Percentiles rank a stretch among this genome's conserved stretches.
phyloP scores from a whole-genome alignment of 1,140 invertebrate species.

The Drosophila santomea region DNA sequence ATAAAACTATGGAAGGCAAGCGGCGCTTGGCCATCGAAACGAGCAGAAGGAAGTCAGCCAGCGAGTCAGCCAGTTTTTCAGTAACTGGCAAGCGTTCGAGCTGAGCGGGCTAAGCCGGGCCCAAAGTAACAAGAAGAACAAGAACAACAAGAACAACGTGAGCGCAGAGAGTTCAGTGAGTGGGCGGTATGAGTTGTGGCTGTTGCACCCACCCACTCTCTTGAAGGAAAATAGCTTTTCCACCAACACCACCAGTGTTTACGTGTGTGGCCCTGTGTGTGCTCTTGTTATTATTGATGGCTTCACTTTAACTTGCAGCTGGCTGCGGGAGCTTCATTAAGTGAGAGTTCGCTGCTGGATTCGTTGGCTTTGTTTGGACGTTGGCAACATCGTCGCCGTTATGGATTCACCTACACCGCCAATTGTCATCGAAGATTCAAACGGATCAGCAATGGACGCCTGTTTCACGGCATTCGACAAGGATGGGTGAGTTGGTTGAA shows the following conservation, averaged over 20 bases:
- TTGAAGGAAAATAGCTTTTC: constrained; percentile 10
- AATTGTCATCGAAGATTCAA: constrained; percentile 85
- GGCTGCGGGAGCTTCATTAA: constrained; percentile 65
- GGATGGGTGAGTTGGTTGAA: constrained; percentile 87
- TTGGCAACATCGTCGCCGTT: constrained; percentile 71
- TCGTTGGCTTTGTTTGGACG: constrained; percentile 54
- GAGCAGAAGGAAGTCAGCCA: constrained; percentile 22
- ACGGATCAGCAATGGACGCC: constrained; percentile 90
- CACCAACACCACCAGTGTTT: constrained; percentile 4
- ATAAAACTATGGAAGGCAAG: constrained; percentile 75
- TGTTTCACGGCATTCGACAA: constrained; percentile 95
- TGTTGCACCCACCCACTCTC: neutral
- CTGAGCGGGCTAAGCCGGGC: constrained; percentile 67
- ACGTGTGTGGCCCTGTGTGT: constrained; percentile 39
- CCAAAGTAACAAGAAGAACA: constrained; percentile 12
- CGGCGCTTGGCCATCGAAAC: constrained; percentile 49
- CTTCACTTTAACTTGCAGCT: constrained; percentile 79
- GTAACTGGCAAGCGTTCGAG: constrained; percentile 70
- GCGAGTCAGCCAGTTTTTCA: constrained; percentile 43
- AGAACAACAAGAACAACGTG: constrained; percentile 15
- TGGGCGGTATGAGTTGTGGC: constrained; percentile 1
- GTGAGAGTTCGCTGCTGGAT: constrained; percentile 52
- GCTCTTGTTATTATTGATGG: constrained; percentile 76
- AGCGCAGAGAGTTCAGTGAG: constrained; percentile 22
- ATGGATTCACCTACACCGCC: constrained; percentile 85